Base-by-base conservation (phyloP, 2,888 invertebrate species). In the Drosophila cracens region DNA sequence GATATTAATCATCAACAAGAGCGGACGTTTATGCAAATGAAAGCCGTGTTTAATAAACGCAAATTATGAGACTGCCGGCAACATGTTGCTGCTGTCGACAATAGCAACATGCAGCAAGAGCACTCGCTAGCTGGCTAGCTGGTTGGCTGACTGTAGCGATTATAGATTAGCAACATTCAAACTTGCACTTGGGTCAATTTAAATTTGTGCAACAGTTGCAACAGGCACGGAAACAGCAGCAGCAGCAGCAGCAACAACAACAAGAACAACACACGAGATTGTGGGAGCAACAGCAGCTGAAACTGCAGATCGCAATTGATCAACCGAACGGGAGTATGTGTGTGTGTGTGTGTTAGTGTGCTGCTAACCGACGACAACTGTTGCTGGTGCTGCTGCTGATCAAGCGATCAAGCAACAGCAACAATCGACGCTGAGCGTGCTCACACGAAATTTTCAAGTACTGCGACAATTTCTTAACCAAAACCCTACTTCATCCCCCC, bases 181-280 rank as follows among this genome's bases (percentile, higher is more conserved):
- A 88, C 80, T 88, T 87, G 89, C 90, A 88, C 87, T 90, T 90
- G 87, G 90, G 90, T 87, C 90, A 87, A 90, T 87, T 87, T 87
- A 87, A 87, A 87, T 87, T 90, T 87, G 90, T 90, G 87, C 83
- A 81, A 87, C 87, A 84, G 86, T 84, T 81, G 81, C 81, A 68
- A 68, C 69, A 63, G 64, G 66, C 75, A 74, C 76, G 65, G 76
- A 71, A 82, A 63, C 72, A 74, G 59, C 84, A 74, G 53, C 87
- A 75, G 69, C 79, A 79, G 48, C 65, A 56, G 3, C 10, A 67
- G 43, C 31, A 33, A n/a, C 43, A 43, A 43, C 52, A 67, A 27
- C 63, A 67, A 48, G 70, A 64, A 40, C 85, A 74, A 74, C 79
- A 87, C 69, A 79, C 59, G 46, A 83, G 87, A 87, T 88, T 83